phyloP scores from a whole-genome alignment of 2,888 invertebrate species.

The Gibbula magus region DNA sequence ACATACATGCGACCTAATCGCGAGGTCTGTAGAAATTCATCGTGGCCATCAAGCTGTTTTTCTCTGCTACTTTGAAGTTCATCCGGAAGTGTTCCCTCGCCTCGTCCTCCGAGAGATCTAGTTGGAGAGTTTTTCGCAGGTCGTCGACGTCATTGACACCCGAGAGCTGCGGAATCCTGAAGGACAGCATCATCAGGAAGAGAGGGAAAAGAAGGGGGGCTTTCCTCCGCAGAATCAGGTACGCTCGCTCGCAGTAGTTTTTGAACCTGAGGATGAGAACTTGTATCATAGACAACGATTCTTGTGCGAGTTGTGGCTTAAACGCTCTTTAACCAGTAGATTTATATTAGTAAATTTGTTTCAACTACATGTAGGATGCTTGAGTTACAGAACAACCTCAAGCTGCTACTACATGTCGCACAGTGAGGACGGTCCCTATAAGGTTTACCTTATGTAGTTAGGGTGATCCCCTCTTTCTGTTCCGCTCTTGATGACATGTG shows the following conservation, averaged over 20 bases:
- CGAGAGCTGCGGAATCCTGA: constrained; percentile 93
- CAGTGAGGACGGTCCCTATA: too few species aligned
- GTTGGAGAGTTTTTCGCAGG: constrained; percentile 76
- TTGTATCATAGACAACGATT: too few species aligned
- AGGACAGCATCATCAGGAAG: constrained; percentile 98
- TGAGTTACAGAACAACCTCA: too few species aligned
- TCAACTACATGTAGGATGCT: too few species aligned
- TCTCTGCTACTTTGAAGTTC: constrained; percentile 90
- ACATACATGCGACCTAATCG: too few species aligned
- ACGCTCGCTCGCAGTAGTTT: constrained; percentile 81
- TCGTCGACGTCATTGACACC: constrained; percentile 94
- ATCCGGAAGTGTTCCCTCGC: constrained; percentile 90
- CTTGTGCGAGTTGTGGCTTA: too few species aligned
- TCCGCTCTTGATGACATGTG: constrained; percentile 94
- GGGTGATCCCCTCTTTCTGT: constrained; percentile 41
- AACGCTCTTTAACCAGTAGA: too few species aligned
- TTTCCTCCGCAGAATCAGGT: constrained; percentile 89
- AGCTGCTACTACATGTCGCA: too few species aligned
- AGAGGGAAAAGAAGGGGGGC: constrained; percentile 92
- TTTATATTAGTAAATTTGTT: too few species aligned
- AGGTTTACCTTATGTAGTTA: constrained; percentile 52
- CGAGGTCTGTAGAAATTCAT: constrained; percentile 81
- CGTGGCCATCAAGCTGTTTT: constrained; percentile 94
- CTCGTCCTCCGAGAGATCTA: constrained; percentile 89
- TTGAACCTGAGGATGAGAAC: too few species aligned